phyloP scores from a whole-genome alignment of 2,888 invertebrate species.

The Dryadula phaetusa region DNA sequence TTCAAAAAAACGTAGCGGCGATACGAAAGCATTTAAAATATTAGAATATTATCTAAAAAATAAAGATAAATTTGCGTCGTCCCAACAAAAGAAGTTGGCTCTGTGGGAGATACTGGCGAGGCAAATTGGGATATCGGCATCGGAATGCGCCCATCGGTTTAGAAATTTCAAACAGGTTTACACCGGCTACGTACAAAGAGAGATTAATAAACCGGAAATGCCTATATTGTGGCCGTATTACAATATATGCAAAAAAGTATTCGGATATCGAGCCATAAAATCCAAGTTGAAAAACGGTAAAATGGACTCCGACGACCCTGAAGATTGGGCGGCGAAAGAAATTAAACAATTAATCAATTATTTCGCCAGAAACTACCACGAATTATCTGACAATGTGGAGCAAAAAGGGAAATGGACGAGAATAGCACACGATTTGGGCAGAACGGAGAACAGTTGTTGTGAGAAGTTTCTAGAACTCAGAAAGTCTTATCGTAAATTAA shows the following conservation, averaged over 20 bases:
- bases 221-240: constrained; percentile 77
- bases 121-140: constrained; percentile 63
- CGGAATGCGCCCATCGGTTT: constrained; percentile 72
- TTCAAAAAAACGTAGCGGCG: constrained; percentile 54
- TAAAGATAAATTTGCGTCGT: constrained; percentile 68
- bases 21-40: constrained; percentile 70
- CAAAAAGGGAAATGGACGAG: constrained; percentile 58
- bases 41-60: constrained; percentile 72
- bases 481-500: constrained; percentile 72
- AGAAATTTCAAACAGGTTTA: constrained; percentile 73
- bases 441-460: constrained; percentile 58
- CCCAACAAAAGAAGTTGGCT: constrained; percentile 60
- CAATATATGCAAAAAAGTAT: constrained; percentile 73
- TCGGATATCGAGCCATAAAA: constrained; percentile 72
- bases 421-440: constrained; percentile 57
- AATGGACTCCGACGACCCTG: constrained; percentile 56
- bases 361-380: constrained; percentile 60
- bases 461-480: constrained; percentile 72
- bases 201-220: constrained; percentile 72
- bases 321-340: constrained; percentile 71
- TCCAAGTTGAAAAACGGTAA: constrained; percentile 65
- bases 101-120: constrained; percentile 66
- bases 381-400: constrained; percentile 56
- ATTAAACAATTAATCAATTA: constrained; percentile 67
- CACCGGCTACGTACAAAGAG: constrained; percentile 66